Evolutionary conservation across 92 coral and sea anemone species (phyloP), one percentile per base, ranked within the genome.

Genomic region (Umimayanthus chanpuru): DNA sequence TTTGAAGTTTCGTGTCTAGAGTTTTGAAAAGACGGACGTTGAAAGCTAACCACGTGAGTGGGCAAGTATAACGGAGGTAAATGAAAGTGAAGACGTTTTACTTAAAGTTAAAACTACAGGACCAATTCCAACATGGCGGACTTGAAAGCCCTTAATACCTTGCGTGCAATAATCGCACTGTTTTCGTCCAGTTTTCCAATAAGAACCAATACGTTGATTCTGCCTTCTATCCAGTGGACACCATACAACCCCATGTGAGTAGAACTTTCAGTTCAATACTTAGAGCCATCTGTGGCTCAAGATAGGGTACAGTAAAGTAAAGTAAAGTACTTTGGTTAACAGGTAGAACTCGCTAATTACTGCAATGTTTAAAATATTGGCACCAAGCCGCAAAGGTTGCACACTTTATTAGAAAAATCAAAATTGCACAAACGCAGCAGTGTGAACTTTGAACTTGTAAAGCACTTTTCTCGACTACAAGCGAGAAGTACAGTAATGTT

Each of bases 181-280:
- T 50, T 44, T 7, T 83, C 36, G 36, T 32, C 12, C 66, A 26
- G 21, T 43, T 68, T 82, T 8, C 44, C 10, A 43, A 68, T 56
- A 49, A 28, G 28, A 25, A 71, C 43, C 25, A 23, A 15, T 6
- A 55, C 41, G 11, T n/a, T 47, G 41, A 83, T 68, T 83, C 41
- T 83, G 3, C 95, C 93, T 16, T 90, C 93, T 44, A 67, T 93
- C 20, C 92, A 91, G 26, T 91, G 95, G 95, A 85, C 93, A n/a
- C 89, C 90, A 49, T 66, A 81, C 25, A 93, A 91, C 80, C 89
- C 91, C 23, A 81, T 89, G 95, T 93, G 81, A 93, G 95, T 93
- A 88, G 39, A 66, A 11, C n/a, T n/a, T 18, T 10, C 6, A 25
- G 12, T 6, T n/a, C 7, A 23, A 23, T 39, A 11, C 20, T 18